A percentile compares a stretch with the other conserved stretches of the same genome.
These are phyloP conservation scores for Diplodus sargus DNA, from an alignment of 2,797 vertebrate genomes.

Conservation along the genomic window DNA sequence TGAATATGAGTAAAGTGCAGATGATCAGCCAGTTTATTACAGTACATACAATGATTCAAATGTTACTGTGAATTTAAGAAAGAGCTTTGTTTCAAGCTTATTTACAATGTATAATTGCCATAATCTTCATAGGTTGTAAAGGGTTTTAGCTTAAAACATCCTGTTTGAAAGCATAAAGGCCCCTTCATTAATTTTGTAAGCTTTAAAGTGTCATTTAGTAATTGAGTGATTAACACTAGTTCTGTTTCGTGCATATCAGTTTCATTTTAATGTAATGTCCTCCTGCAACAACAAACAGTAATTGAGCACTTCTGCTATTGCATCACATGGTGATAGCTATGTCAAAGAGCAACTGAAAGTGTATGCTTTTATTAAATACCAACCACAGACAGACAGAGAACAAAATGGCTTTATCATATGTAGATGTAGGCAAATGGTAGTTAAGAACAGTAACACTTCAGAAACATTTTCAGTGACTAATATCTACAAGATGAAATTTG, in stretches of 20 bases:
- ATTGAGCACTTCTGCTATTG: neutral
- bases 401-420: neutral
- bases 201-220: neutral
- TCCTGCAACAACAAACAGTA: neutral
- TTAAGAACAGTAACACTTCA: neutral
- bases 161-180: neutral
- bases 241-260: neutral
- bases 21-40: neutral
- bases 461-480: neutral
- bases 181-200: neutral
- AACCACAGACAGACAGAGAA: neutral
- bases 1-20: slow-evolving; percentile 9
- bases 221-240: neutral
- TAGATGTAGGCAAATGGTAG: neutral
- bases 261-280: neutral
- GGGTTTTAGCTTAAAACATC: neutral
- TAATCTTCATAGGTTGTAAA: neutral
- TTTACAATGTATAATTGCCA: neutral
- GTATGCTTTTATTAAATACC: neutral
- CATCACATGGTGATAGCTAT: neutral
- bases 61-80: neutral
- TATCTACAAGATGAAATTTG: neutral
- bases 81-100: neutral
- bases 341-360: neutral
- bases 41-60: neutral